A percentile compares a stretch with the other conserved stretches of the same genome.
These are phyloP conservation scores for Neocrepidodera transversa DNA, from an alignment of 2,888 invertebrate species.

Conservation along the genomic window DNA sequence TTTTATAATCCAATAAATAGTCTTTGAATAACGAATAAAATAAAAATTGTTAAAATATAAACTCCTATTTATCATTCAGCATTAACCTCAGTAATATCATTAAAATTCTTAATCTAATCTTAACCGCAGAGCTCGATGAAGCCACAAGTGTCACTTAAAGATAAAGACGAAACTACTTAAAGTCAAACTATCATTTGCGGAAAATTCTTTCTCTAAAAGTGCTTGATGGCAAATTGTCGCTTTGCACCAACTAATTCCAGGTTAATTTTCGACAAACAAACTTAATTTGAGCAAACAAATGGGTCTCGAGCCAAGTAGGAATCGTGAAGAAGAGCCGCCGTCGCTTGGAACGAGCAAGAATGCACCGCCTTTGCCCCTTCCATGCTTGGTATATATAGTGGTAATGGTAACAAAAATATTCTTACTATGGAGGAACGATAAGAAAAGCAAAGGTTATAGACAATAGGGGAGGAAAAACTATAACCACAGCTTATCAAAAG, in stretches of 20 bases:
- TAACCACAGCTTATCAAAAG: no score
- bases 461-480: no score
- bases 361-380: neutral
- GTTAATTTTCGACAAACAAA: conserved; percentile 56
- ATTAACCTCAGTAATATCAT: no score
- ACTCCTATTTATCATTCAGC: no score
- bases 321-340: conserved; percentile 30
- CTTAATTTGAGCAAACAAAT: conserved; percentile 57
- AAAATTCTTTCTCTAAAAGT: conserved; percentile 19
- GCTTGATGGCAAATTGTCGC: conserved; percentile 43
- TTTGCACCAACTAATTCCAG: conserved; percentile 51
- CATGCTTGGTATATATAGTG: no score
- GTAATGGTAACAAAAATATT: no score
- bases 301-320: conserved; percentile 39
- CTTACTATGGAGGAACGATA: no score
- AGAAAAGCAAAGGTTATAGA: no score
- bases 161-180: neutral
- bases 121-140: conserved; percentile 1
- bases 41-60: no score
- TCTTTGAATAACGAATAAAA: no score
- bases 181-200: conserved; percentile 5
- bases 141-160: conserved; percentile 6
- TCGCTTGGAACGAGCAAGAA: neutral
- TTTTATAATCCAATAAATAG: no score
- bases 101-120: no score